Conservation (phyloP, 1,140 invertebrate species). For the Eurytemora carolleeae region DNA sequence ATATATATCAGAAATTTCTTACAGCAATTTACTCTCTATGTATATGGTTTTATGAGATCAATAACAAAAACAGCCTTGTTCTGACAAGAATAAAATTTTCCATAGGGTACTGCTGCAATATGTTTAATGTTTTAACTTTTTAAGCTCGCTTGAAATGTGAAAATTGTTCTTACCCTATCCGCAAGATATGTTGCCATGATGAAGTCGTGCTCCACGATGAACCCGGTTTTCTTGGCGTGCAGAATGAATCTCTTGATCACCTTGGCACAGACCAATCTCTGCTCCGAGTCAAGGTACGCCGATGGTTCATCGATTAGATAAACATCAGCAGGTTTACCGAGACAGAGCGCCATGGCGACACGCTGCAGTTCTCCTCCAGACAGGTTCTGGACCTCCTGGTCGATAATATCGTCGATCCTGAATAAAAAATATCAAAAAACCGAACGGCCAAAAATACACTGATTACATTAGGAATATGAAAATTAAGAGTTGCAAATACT, state of each 20-base stretch:
- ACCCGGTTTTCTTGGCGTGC: conserved; percentile 97
- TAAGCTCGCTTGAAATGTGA: no score
- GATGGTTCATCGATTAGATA: conserved; percentile 98
- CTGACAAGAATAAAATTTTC: no score
- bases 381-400: conserved; percentile 95
- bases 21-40: no score
- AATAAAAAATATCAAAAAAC: conserved; percentile 26
- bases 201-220: conserved; percentile 99
- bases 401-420: conserved; percentile 92
- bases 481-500: conserved; percentile 8
- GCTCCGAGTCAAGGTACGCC: conserved; percentile 97
- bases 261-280: conserved; percentile 97
- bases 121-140: no score
- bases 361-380: conserved; percentile 98
- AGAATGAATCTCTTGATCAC: conserved; percentile 63
- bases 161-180: conserved; percentile 42
- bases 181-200: conserved; percentile 99
- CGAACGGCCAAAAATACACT: neutral
- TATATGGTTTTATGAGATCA: no score
- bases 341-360: conserved; percentile 80
- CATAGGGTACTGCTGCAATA: no score
- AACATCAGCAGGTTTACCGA: conserved; percentile 96
- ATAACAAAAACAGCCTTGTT: no score
- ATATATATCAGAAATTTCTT: no score
- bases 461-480: neutral